phyloP scores from a whole-genome alignment of 2,113 vertebrate species.

The Campylomormyrus numenius region DNA sequence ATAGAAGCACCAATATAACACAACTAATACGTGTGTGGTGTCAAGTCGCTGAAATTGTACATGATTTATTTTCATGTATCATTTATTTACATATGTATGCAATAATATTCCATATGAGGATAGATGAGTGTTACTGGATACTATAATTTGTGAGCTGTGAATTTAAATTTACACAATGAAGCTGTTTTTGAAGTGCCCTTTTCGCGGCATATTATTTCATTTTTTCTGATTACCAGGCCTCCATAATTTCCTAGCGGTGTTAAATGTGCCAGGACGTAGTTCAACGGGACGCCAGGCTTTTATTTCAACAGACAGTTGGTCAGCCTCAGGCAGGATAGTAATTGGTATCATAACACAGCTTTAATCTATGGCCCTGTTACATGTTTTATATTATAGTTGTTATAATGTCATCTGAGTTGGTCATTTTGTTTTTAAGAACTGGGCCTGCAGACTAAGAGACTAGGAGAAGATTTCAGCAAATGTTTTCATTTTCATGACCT shows the following conservation, averaged over 20 bases:
- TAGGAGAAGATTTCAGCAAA: background rate
- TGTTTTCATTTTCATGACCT: background rate
- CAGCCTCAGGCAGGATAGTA: background rate
- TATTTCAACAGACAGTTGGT: constrained; percentile 9
- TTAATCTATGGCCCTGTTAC: background rate
- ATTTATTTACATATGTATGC: background rate
- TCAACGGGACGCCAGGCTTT: background rate
- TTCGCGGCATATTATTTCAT: background rate
- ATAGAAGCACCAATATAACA: background rate
- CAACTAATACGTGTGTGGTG: background rate
- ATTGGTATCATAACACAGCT: background rate
- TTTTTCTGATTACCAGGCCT: background rate
- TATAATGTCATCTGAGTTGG: background rate
- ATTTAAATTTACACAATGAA: background rate
- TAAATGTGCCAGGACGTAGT: background rate
- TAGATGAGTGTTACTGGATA: background rate
- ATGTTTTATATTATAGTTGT: background rate
- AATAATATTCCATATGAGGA: background rate
- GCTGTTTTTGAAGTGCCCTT: background rate
- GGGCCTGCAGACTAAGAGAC: background rate
- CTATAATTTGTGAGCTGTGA: background rate
- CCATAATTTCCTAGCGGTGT: background rate
- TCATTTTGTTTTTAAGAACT: background rate
- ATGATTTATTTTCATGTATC: background rate
- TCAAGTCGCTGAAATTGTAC: background rate